A percentile compares a stretch with the other conserved stretches of the same genome.
These are phyloP conservation scores for Bicyclus anynana DNA, from an alignment of 1,140 invertebrate genomes.

Conservation along the genomic window DNA sequence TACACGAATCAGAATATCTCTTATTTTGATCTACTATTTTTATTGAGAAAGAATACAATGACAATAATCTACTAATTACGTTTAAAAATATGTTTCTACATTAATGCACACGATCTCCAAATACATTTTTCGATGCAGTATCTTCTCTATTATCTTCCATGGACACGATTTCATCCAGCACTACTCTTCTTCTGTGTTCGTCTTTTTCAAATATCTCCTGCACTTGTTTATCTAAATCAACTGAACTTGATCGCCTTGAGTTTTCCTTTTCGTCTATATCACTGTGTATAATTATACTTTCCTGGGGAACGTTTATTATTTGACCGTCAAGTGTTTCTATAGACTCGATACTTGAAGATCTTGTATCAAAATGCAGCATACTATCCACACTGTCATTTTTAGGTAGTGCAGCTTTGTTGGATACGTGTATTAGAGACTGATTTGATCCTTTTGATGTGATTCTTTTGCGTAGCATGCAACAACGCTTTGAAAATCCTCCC, in stretches of 20 bases:
- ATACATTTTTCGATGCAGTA: conserved; percentile 39
- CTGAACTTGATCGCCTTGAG: conserved; percentile 57
- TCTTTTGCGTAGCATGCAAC: conserved; percentile 46
- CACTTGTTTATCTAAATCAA: conserved; percentile 65
- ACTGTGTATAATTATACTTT: conserved; percentile 49
- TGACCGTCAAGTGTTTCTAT: conserved; percentile 47
- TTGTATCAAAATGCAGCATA: conserved; percentile 29
- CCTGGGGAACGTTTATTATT: conserved; percentile 50
- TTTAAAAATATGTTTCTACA: neutral
- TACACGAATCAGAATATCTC: no score
- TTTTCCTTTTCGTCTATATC: conserved; percentile 33
- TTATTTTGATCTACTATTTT: no score
- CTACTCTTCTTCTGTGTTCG: conserved; percentile 23
- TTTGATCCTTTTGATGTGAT: conserved; percentile 29
- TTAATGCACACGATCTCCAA: conserved; percentile 36
- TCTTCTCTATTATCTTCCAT: conserved; percentile 26
- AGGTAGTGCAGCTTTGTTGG: conserved; percentile 11
- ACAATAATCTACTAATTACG: neutral
- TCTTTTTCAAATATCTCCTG: conserved; percentile 61
- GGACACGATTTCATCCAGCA: conserved; percentile 16
- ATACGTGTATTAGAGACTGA: conserved; percentile 25
- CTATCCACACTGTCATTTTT: conserved; percentile 24
- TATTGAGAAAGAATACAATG: no score
- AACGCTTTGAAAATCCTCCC: conserved; percentile 80
- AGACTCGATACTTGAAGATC: conserved; percentile 41